phyloP scores from a whole-genome alignment of 2,113 vertebrate species.

The Zosterops lateralis region DNA sequence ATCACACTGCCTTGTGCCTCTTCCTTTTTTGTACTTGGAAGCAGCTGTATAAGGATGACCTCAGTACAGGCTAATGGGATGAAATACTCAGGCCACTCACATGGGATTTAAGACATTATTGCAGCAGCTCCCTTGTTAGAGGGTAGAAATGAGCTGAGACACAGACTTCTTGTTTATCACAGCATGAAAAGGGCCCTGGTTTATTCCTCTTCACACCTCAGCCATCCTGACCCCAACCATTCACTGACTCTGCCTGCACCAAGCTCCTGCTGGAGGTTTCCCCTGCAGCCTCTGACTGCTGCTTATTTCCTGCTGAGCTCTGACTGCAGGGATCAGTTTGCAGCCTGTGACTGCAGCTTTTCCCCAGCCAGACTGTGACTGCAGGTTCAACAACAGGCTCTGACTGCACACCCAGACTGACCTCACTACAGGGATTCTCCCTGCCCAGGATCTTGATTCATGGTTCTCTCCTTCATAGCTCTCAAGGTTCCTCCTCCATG shows the following conservation, averaged over 20 bases:
- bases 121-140: background rate
- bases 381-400: background rate
- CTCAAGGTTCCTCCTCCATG: background rate
- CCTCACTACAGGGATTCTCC: background rate
- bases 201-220: background rate
- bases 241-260: background rate
- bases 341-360: background rate
- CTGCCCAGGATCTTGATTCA: no score
- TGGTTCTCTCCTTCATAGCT: background rate
- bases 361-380: background rate
- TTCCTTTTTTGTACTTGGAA: background rate
- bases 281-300: background rate
- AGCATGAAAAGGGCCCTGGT: background rate
- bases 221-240: background rate
- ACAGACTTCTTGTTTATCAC: background rate
- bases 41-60: background rate
- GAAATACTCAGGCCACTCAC: background rate
- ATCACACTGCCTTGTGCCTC: background rate
- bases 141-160: background rate
- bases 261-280: background rate
- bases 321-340: background rate
- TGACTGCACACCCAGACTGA: background rate
- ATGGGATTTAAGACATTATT: background rate
- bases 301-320: background rate
- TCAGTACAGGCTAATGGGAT: background rate